phyloP scores from a whole-genome alignment of 2,797 vertebrate genomes.

The Lacerta viridis region DNA sequence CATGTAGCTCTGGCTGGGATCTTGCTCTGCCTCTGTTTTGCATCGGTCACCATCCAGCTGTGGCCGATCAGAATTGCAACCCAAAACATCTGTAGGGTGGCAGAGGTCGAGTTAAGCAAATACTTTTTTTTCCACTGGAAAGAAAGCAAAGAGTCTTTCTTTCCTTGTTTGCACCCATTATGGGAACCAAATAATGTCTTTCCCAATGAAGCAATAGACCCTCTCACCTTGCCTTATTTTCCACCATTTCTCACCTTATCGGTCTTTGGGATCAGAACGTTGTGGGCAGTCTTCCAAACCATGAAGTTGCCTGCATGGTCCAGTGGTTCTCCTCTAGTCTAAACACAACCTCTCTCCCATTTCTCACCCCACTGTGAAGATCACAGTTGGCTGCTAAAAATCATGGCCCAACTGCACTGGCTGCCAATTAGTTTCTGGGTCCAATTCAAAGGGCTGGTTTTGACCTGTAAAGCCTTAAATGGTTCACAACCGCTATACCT shows the following conservation, averaged over 20 bases:
- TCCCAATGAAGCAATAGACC: conserved; percentile 5
- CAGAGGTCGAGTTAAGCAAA: neutral
- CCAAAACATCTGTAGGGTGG: too few relatives aligned
- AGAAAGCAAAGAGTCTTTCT: neutral
- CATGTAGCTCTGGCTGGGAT: neutral
- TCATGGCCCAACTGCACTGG: too few relatives aligned
- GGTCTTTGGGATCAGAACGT: conserved; percentile 59
- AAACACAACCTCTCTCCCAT: neutral
- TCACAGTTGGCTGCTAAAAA: conserved; percentile 29
- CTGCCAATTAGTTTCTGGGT: too few relatives aligned
- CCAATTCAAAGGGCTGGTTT: too few relatives aligned
- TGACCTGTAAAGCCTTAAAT: too few relatives aligned
- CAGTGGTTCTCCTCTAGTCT: neutral
- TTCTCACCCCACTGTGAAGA: neutral
- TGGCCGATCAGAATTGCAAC: too few relatives aligned
- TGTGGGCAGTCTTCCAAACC: conserved; percentile 28
- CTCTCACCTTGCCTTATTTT: conserved; percentile 70
- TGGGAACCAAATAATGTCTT: conserved; percentile 10
- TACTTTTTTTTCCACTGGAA: neutral
- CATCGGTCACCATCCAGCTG: neutral
- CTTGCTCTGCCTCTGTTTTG: neutral
- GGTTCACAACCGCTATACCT: too few relatives aligned
- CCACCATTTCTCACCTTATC: conserved; percentile 66
- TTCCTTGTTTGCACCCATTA: neutral
- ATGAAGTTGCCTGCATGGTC: conserved; percentile 35